phyloP scores from a whole-genome alignment of 2,113 vertebrate genomes.

The Hippocampus zosterae region DNA sequence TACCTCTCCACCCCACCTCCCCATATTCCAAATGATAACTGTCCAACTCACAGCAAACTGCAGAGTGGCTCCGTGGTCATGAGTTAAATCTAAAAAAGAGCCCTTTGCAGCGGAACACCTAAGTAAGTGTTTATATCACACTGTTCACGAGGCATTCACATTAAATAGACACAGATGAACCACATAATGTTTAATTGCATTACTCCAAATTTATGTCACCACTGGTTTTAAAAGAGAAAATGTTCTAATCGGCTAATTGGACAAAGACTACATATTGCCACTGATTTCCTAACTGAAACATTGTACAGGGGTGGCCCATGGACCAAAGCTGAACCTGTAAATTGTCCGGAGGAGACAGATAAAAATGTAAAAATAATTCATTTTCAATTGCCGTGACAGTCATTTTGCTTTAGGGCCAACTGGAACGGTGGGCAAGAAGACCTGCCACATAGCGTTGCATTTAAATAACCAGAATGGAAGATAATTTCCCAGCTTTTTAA shows the following conservation, averaged over 20 bases:
- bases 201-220: background rate
- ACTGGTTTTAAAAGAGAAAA: background rate
- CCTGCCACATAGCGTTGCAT: background rate
- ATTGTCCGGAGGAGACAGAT: background rate
- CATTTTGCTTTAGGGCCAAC: background rate
- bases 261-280: too few species aligned
- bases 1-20: background rate
- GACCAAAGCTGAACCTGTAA: too few species aligned
- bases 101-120: background rate
- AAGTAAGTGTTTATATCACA: background rate
- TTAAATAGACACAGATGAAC: background rate
- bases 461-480: background rate
- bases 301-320: too few species aligned
- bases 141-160: background rate
- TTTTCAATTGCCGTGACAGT: background rate
- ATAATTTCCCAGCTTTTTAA: background rate
- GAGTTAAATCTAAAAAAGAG: conserved; percentile 60
- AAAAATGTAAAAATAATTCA: background rate
- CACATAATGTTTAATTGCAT: background rate
- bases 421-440: background rate
- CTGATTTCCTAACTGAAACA: too few species aligned
- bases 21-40: conserved; percentile 11
- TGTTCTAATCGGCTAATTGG: background rate
- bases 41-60: conserved; percentile 33
- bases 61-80: conserved; percentile 39